Conservation (phyloP, 1,140 invertebrate genomes). For the Eueides isabella region DNA sequence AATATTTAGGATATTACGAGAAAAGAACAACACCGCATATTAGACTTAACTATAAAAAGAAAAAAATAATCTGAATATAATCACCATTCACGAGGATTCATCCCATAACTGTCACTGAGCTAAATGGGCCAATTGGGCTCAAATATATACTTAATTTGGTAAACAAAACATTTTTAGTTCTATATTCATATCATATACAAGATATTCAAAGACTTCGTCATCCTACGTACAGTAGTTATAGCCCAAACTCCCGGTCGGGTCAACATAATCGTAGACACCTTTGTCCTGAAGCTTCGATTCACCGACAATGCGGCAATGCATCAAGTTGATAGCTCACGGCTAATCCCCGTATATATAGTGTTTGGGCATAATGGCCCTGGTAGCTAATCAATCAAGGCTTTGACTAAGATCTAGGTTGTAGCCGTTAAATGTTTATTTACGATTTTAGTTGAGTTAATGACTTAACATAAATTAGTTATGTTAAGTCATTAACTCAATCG, state of each 20-base stretch:
- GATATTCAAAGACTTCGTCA: neutral
- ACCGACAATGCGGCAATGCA: constrained; percentile 58
- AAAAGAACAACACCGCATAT: too few species aligned
- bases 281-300: constrained; percentile 52
- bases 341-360: constrained; percentile 47
- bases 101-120: too few species aligned
- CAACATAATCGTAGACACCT: constrained; percentile 57
- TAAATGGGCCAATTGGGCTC: too few species aligned
- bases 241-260: constrained; percentile 15
- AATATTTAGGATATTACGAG: too few species aligned
- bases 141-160: too few species aligned
- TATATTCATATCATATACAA: neutral
- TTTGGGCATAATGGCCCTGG: constrained; percentile 31
- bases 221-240: neutral
- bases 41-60: too few species aligned
- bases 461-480: too few species aligned
- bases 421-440: constrained; percentile 12
- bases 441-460: neutral
- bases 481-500: too few species aligned
- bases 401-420: constrained; percentile 13
- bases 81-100: too few species aligned
- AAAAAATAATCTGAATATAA: too few species aligned
- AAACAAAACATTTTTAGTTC: too few species aligned
- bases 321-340: constrained; percentile 56
- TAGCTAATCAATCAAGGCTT: constrained; percentile 32